Conservation (phyloP, 2,888 invertebrate species). For the Itoplectis maculator region DNA sequence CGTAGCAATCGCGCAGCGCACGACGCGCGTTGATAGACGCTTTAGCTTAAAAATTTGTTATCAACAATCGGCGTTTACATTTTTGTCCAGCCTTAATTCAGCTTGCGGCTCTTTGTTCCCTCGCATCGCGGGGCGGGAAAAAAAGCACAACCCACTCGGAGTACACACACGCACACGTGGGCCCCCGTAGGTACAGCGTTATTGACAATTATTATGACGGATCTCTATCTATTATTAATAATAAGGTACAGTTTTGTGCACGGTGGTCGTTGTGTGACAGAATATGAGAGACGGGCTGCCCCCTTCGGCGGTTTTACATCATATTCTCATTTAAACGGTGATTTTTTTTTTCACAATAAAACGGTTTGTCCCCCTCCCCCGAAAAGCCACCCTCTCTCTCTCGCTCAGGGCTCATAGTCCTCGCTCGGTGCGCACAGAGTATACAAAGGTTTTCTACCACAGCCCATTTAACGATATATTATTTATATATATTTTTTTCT, state of each 20-base stretch:
- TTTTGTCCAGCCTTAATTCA: constrained; percentile 36
- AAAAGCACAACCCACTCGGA: constrained; percentile 55
- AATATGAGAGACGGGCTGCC: constrained; percentile 67
- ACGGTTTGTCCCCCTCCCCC: background rate
- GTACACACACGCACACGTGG: constrained; percentile 54
- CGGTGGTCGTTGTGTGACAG: constrained; percentile 80
- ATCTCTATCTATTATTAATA: constrained; percentile 75
- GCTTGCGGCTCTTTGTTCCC: constrained; percentile 21
- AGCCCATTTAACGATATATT: constrained; percentile 83
- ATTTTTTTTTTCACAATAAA: constrained; percentile 16
- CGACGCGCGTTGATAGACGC: constrained; percentile 17
- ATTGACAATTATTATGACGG: constrained; percentile 82
- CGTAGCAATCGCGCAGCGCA: constrained; percentile 11
- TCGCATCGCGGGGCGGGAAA: too few relatives aligned
- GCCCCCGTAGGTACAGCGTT: constrained; percentile 78
- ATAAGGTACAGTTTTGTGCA: constrained; percentile 82
- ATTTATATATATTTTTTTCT: constrained; percentile 59
- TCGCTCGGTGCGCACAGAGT: constrained; percentile 72
- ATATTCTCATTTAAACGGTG: constrained; percentile 57
- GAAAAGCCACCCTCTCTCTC: too few relatives aligned
- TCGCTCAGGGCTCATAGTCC: constrained; percentile 43
- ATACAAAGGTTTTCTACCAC: constrained; percentile 83
- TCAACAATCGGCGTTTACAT: constrained; percentile 49
- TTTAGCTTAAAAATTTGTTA: constrained; percentile 8
- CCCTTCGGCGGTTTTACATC: background rate